phyloP scores from a whole-genome alignment of 2,113 vertebrate genomes.

The Neolamprologus cancellatus region DNA sequence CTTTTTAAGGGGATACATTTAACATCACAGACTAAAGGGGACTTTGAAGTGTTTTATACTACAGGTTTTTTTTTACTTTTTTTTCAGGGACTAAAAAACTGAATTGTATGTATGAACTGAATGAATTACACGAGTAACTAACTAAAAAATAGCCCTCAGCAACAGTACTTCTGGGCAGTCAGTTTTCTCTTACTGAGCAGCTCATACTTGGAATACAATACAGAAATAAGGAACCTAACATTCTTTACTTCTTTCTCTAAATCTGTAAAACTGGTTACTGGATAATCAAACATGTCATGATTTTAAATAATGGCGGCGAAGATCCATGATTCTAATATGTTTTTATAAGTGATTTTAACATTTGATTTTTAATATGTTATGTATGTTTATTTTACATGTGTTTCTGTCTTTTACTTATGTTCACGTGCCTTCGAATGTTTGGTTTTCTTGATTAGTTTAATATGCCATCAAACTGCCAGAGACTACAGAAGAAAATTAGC shows the following conservation, averaged over 20 bases:
- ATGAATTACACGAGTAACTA: neutral
- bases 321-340: neutral
- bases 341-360: neutral
- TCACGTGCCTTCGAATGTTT: neutral
- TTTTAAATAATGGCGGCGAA: neutral
- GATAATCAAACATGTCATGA: neutral
- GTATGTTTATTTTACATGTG: neutral
- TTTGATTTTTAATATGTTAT: neutral
- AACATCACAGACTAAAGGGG: neutral
- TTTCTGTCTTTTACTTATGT: neutral
- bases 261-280: neutral
- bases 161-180: neutral
- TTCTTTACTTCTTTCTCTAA: neutral
- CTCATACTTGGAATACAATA: neutral
- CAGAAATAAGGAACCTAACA: neutral
- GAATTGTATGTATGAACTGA: neutral
- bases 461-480: neutral
- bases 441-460: neutral
- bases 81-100: neutral
- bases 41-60: neutral
- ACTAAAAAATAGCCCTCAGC: neutral
- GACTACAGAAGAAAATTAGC: neutral
- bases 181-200: neutral
- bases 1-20: neutral
- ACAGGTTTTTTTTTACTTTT: rapidly evolving